Base-by-base conservation (phyloP, 1,140 invertebrate species). In the Platyura marginata region DNA sequence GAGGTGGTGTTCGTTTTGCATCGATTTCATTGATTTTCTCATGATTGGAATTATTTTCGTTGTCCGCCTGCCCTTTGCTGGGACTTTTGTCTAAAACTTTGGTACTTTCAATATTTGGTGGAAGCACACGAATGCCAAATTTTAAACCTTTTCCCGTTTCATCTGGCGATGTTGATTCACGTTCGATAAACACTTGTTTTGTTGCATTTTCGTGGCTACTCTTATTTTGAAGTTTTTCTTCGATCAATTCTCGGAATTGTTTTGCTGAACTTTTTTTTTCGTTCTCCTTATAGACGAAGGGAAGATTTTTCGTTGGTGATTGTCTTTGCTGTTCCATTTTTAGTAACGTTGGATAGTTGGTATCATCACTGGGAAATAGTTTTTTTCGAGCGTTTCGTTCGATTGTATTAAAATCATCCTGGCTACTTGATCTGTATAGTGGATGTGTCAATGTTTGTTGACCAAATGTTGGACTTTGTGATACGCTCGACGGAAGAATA, bases 91-190 rank as follows among this genome's bases (percentile, higher is more conserved):
- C 62, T 48, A 64, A 44, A 2, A 64, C 59, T 33, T 61, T 61
- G 46, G 66, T 63, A 51, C 66, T 62, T 22, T 63, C 61, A n/a
- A 67, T 57, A 40, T 66, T 68, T 1, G 66, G 61, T 22, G 71
- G 70, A 2, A 79, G 52, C 2, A 81, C 78, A 48, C 74, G 67
- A 42, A 80, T 74, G 2, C 78, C 79, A 44, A 81, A 80, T 57
- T 81, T 81, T 59, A 70, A 64, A 16, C 62, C 67, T 49, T 63
- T 59, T 50, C 68, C 71, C 45, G 58, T 51, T 2, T 63, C 59
- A 47, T 69, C 63, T 21, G 59, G 53, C 51, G 4, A n/a, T 10
- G 22, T 20, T 21, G 32, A 34, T 10, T 29, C n/a, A 3, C 29
- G 20, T 34, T 18, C 41, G n/a, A n/a, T n/a, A n/a, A n/a, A n/a